These are phyloP conservation scores for Perccottus glenii DNA, from an alignment of 2,113 vertebrate species.

Conservation along the genomic window DNA sequence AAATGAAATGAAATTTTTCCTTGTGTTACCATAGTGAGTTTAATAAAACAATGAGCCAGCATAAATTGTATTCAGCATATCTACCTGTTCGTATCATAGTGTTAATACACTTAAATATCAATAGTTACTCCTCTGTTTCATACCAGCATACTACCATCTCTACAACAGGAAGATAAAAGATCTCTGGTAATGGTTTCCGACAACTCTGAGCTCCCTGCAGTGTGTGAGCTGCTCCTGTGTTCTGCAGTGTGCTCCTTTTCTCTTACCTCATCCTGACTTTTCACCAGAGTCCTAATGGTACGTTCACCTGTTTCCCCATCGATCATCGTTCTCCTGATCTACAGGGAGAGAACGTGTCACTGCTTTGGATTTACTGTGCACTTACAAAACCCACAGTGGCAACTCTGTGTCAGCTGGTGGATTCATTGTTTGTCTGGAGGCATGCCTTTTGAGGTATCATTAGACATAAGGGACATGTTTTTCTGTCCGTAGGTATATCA, in stretches of 20 bases:
- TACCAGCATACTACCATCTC: neutral
- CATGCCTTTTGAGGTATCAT: conserved; percentile 15
- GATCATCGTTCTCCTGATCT: conserved; percentile 98
- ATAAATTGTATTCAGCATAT: too few species aligned
- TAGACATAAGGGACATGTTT: conserved; percentile 21
- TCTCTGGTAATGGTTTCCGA: neutral
- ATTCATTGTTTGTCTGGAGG: conserved; percentile 5
- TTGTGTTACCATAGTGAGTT: too few species aligned
- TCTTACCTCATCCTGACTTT: conserved; percentile 97
- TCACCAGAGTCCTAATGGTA: conserved; percentile 93
- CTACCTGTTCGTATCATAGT: neutral
- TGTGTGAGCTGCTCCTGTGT: neutral
- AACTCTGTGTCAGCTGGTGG: conserved; percentile 14
- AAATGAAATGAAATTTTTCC: too few species aligned
- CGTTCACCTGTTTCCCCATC: conserved; percentile 91
- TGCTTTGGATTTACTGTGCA: conserved; percentile 15
- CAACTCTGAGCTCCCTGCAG: neutral
- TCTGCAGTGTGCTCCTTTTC: neutral
- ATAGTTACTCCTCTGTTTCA: neutral
- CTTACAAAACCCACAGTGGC: neutral
- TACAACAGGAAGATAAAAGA: neutral
- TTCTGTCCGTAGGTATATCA: neutral
- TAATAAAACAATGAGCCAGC: too few species aligned
- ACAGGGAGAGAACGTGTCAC: conserved; percentile 6
- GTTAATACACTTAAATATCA: too few species aligned